phyloP scores from a whole-genome alignment of 2,113 vertebrate genomes.

The Vulpes vulpes region DNA sequence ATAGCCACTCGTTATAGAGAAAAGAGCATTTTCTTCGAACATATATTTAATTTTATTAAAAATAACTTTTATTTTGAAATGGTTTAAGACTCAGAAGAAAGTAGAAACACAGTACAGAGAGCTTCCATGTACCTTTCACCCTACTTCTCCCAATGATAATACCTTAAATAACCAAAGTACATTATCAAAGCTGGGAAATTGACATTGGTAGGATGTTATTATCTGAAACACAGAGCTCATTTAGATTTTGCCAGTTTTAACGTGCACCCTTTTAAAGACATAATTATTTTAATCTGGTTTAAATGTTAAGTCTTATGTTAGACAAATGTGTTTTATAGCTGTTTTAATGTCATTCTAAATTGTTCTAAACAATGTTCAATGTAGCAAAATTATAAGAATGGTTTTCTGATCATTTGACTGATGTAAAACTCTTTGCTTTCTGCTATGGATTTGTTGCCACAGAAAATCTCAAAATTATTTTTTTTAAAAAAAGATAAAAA shows the following conservation, averaged over 20 bases:
- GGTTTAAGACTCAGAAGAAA: conserved; percentile 29
- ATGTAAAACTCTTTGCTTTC: conserved; percentile 54
- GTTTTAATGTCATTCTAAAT: conserved; percentile 54
- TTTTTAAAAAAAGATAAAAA: conserved; percentile 26
- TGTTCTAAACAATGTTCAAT: conserved; percentile 34
- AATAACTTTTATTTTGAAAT: conserved; percentile 34
- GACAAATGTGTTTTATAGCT: background rate
- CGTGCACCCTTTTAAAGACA: background rate
- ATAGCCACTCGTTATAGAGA: background rate
- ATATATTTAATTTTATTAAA: background rate
- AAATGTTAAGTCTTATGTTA: conserved; percentile 20
- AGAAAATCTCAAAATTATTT: conserved; percentile 76
- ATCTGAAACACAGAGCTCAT: background rate
- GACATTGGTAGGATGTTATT: background rate
- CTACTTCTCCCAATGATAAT: background rate
- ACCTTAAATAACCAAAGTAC: background rate
- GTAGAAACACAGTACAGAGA: background rate
- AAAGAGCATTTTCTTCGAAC: background rate
- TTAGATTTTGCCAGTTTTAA: conserved; percentile 26
- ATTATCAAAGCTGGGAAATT: conserved; percentile 26
- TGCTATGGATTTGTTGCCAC: conserved; percentile 70
- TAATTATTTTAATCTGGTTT: conserved; percentile 50
- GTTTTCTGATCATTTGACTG: conserved; percentile 61
- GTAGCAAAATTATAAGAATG: conserved; percentile 61
- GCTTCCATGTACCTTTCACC: background rate